Evolutionary conservation across 2,888 invertebrate genomes (phyloP).

Genomic region (Dysmachus trigonus): DNA sequence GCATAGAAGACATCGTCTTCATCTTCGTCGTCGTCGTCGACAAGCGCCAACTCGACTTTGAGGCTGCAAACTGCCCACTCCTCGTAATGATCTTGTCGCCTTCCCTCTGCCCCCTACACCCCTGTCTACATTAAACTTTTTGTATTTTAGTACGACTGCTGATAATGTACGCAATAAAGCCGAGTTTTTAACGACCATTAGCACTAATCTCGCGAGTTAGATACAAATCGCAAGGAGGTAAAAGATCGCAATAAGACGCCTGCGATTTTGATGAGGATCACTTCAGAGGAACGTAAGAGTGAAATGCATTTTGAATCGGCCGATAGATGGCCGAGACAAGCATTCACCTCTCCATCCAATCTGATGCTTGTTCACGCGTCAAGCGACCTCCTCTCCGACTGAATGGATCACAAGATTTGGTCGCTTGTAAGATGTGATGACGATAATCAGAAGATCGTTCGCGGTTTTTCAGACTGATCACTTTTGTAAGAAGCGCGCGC

Average conservation of each 20-base stretch:
- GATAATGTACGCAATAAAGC: constrained; percentile 26
- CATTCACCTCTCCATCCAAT: no score
- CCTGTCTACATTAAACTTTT: background rate
- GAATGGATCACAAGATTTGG: background rate
- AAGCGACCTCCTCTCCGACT: background rate
- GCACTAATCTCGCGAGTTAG: constrained; percentile 28
- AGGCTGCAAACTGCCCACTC: background rate
- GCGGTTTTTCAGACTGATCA: background rate
- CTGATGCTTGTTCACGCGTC: background rate
- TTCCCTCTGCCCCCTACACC: background rate
- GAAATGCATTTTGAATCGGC: no score
- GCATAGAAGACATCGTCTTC: background rate
- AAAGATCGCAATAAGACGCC: background rate
- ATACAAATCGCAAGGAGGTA: background rate
- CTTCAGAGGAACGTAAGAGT: background rate
- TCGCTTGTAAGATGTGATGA: background rate
- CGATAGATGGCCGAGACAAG: background rate
- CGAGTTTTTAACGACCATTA: constrained; percentile 11
- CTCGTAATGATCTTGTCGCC: background rate
- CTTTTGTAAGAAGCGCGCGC: background rate
- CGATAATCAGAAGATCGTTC: background rate
- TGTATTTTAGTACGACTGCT: background rate
- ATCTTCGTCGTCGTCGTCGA: background rate
- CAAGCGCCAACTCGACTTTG: background rate
- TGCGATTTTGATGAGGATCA: background rate